These are phyloP conservation scores for Daktulosphaira vitifoliae DNA, from an alignment of 1,140 invertebrate genomes.

Conservation along the genomic window DNA sequence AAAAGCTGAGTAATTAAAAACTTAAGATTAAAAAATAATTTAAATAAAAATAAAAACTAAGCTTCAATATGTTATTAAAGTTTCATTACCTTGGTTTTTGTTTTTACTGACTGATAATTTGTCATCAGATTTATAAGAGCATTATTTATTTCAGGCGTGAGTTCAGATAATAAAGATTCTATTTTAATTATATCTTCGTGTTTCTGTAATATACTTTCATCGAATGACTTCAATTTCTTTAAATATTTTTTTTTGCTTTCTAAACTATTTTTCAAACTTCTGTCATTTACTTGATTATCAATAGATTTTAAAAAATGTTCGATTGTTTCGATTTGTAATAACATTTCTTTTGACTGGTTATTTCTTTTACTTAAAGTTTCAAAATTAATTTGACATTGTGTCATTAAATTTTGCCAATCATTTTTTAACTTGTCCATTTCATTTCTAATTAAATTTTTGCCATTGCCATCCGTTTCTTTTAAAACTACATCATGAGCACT, in stretches of 20 bases:
- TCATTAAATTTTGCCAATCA: slow-evolving; percentile 67
- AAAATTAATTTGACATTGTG: slow-evolving; percentile 57
- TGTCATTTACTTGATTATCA: slow-evolving; percentile 77
- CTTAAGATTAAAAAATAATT: too few relatives aligned
- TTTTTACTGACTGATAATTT: slow-evolving; percentile 76
- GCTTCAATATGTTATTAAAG: too few relatives aligned
- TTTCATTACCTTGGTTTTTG: slow-evolving; percentile 61
- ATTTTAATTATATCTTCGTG: slow-evolving; percentile 61
- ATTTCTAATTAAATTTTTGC: slow-evolving; percentile 63
- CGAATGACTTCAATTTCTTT: slow-evolving; percentile 63
- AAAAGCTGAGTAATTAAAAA: too few relatives aligned
- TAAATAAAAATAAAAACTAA: too few relatives aligned
- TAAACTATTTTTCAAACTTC: slow-evolving; percentile 75
- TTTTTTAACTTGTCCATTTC: slow-evolving; percentile 65
- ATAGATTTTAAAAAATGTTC: slow-evolving; percentile 75
- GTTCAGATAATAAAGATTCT: slow-evolving; percentile 61
- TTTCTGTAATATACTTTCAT: slow-evolving; percentile 64
- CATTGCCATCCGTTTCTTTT: slow-evolving; percentile 65
- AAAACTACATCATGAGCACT: slow-evolving; percentile 61
- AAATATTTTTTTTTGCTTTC: slow-evolving; percentile 73
- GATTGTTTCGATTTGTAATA: slow-evolving; percentile 63
- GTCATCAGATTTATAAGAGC: slow-evolving; percentile 71
- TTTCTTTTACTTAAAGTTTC: slow-evolving; percentile 61
- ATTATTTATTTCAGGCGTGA: slow-evolving; percentile 63
- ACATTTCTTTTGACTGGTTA: slow-evolving; percentile 69